These are phyloP conservation scores for Crenuchus spilurus DNA, from an alignment of 2,797 vertebrate genomes.

Conservation along the genomic window DNA sequence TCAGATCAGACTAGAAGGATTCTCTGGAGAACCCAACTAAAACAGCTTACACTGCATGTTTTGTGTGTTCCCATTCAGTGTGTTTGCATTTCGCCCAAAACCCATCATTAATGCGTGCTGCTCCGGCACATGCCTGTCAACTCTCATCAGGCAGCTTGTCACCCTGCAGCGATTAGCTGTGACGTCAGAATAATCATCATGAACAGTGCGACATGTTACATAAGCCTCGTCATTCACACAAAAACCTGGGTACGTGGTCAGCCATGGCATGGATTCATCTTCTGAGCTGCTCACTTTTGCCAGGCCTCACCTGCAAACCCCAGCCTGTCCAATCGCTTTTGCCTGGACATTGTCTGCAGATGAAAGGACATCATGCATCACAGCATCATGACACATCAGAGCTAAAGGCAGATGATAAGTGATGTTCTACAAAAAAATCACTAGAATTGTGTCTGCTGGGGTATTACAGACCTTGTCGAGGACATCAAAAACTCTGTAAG, in stretches of 20 bases:
- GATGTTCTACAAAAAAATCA: too few species aligned
- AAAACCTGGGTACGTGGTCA: neutral
- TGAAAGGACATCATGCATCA: too few species aligned
- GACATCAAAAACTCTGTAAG: too few species aligned
- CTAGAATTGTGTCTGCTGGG: too few species aligned
- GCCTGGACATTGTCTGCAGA: too few species aligned
- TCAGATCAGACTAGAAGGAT: neutral
- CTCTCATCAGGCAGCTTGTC: neutral
- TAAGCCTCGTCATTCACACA: neutral
- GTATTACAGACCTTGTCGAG: too few species aligned
- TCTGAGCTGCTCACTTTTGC: too few species aligned
- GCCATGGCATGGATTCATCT: neutral
- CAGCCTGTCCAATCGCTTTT: too few species aligned
- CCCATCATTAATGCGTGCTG: neutral
- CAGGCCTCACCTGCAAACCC: too few species aligned
- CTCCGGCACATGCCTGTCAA: neutral
- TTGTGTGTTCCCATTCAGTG: neutral
- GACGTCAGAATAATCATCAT: conserved; percentile 1
- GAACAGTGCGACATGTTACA: neutral
- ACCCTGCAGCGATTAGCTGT: neutral
- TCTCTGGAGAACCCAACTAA: neutral
- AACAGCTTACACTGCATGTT: neutral
- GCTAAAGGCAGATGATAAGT: too few species aligned
- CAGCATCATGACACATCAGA: too few species aligned
- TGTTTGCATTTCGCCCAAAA: neutral